Percentiles rank a stretch among this genome's conserved stretches.
These are phyloP conservation scores for Crotalus viridis DNA, from an alignment of 2,113 vertebrate species.

Conservation along the genomic window DNA sequence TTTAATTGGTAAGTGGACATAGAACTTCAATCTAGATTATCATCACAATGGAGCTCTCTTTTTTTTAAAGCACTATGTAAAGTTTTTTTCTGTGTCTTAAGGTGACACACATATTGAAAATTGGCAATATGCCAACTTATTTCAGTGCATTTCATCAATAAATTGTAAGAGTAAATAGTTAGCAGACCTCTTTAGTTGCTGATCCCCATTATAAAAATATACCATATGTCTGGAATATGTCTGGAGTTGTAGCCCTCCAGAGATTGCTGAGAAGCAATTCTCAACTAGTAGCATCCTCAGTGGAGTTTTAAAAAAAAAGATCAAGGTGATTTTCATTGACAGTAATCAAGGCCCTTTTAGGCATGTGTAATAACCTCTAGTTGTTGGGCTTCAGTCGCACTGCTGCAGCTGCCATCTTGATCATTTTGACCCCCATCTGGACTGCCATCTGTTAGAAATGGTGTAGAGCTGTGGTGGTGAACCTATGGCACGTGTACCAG, in stretches of 20 bases:
- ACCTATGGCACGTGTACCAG: too few relatives aligned
- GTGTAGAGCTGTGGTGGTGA: too few relatives aligned
- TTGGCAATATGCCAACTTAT: not conserved
- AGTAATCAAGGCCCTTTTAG: not conserved
- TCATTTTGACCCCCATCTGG: not conserved
- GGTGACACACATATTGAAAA: not conserved
- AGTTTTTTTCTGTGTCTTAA: not conserved
- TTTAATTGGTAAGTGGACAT: not conserved
- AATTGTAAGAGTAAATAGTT: not conserved
- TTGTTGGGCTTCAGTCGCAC: not conserved
- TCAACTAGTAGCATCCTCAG: not conserved
- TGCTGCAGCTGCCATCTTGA: not conserved
- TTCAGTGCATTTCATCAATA: not conserved
- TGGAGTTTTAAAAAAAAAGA: not conserved
- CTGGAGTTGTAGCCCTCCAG: not conserved
- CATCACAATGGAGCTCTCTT: not conserved
- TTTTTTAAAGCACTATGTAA: not conserved
- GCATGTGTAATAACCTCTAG: not conserved
- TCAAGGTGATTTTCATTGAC: not conserved
- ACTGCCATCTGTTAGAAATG: too few relatives aligned
- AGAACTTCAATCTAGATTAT: not conserved
- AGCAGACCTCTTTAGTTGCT: not conserved
- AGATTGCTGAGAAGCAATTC: not conserved
- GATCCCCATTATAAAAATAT: not conserved
- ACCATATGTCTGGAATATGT: not conserved